Conservation (phyloP, 2,113 vertebrate genomes). For the Speoplatyrhinus poulsoni region DNA sequence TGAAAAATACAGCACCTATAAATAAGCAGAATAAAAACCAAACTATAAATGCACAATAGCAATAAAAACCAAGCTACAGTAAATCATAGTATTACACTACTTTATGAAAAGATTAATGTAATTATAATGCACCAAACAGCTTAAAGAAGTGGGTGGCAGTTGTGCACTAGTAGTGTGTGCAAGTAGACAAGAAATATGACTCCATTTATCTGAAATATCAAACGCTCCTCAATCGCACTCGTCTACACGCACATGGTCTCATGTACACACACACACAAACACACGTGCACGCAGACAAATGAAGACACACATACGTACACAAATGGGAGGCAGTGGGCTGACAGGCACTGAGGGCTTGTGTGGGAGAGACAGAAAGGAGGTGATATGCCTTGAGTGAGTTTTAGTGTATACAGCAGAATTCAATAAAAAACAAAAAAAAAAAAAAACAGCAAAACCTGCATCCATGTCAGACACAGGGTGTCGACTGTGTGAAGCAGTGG, state of each 20-base stretch:
- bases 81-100: constrained; percentile 84
- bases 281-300: constrained; percentile 32
- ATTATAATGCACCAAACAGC: constrained; percentile 92
- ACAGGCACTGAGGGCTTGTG: constrained; percentile 76
- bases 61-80: constrained; percentile 90
- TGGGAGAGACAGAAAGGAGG: constrained; percentile 66
- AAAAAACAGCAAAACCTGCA: constrained; percentile 31
- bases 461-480: constrained; percentile 68
- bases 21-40: constrained; percentile 95
- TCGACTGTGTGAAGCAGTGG: constrained; percentile 74
- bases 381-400: constrained; percentile 75
- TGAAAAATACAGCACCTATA: constrained; percentile 98
- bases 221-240: constrained; percentile 56
- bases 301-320: constrained; percentile 82
- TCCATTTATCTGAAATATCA: constrained; percentile 83
- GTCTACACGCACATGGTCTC: constrained; percentile 51
- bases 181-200: constrained; percentile 90
- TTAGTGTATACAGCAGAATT: constrained; percentile 78
- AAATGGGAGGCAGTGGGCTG: constrained; percentile 79
- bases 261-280: neutral
- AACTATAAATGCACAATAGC: constrained; percentile 92
- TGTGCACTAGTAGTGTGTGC: constrained; percentile 96
- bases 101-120: constrained; percentile 82
- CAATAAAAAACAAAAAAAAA: constrained; percentile 58
- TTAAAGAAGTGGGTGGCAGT: constrained; percentile 96